Conservation (phyloP, 2,113 vertebrate species). For the Chamaetylas fuelleborni region DNA sequence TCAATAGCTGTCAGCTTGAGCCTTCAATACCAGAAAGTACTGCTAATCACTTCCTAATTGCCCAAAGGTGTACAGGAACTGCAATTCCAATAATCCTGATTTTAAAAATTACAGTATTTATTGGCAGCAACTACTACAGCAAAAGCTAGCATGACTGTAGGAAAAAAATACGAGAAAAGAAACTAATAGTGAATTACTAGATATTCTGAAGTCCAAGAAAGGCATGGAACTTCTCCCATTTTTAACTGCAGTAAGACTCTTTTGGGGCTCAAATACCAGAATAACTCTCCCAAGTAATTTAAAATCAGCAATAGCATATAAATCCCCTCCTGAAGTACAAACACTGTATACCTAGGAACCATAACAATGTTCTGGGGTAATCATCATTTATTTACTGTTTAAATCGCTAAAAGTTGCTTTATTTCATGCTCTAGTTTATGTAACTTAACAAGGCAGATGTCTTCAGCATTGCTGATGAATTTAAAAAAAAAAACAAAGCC, state of each 20-base stretch:
- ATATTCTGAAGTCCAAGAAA: background rate
- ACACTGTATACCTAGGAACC: background rate
- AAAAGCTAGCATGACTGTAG: background rate
- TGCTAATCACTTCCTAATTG: background rate
- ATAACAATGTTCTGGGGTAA: background rate
- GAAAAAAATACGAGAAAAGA: background rate
- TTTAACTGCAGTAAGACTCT: background rate
- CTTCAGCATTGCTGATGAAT: background rate
- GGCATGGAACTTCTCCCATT: background rate
- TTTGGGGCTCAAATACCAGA: background rate
- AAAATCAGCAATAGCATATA: background rate
- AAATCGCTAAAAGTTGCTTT: background rate
- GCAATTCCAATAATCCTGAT: background rate
- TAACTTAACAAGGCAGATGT: background rate
- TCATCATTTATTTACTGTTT: background rate
- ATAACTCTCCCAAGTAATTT: background rate
- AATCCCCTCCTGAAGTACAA: background rate
- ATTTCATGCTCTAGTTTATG: background rate
- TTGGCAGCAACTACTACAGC: background rate
- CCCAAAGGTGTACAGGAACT: background rate
- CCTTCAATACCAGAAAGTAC: background rate
- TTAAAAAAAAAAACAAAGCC: background rate
- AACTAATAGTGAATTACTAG: background rate
- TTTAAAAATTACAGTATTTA: background rate
- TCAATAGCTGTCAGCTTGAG: background rate